A percentile compares a stretch with the other conserved stretches of the same genome.
Evolutionary conservation across 2,113 vertebrate genomes (phyloP).

Genomic region (Austrofundulus limnaeus): DNA sequence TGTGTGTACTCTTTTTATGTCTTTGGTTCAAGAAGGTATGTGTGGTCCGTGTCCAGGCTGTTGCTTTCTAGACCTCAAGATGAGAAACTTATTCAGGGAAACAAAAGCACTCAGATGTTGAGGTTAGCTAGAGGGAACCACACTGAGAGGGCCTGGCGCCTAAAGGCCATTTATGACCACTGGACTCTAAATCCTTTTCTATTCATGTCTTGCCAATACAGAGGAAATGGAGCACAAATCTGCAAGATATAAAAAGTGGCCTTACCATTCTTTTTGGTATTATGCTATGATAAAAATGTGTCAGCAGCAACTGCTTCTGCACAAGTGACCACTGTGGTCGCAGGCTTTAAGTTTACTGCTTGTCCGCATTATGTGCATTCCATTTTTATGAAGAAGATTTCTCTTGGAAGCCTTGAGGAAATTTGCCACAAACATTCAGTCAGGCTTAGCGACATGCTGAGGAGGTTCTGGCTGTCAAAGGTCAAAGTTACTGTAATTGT

Average conservation of each 20-base stretch:
- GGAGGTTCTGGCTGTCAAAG: neutral
- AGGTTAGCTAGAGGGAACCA: constrained; percentile 45
- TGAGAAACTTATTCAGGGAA: constrained; percentile 44
- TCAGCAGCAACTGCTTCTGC: neutral
- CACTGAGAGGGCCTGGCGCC: constrained; percentile 50
- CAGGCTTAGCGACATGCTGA: neutral
- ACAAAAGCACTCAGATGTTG: constrained; percentile 48
- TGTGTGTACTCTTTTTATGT: constrained; percentile 20
- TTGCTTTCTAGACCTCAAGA: constrained; percentile 35
- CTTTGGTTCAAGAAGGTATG: constrained; percentile 15
- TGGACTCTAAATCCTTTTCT: constrained; percentile 48
- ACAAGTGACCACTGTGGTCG: neutral
- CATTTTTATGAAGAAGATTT: neutral
- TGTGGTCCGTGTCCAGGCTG: constrained; percentile 30
- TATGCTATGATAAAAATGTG: neutral
- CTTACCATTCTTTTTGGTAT: neutral
- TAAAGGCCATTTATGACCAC: constrained; percentile 44
- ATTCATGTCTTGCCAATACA: constrained; percentile 7
- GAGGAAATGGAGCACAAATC: neutral
- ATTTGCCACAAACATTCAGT: neutral
- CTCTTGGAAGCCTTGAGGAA: neutral
- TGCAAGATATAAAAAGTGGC: neutral
- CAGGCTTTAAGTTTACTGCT: neutral
- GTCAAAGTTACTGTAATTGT: neutral
- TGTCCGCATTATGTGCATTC: neutral